Evolutionary conservation across 2,797 vertebrate species (phyloP), one percentile per base, ranked within the genome.

Genomic region (Picus viridis): DNA sequence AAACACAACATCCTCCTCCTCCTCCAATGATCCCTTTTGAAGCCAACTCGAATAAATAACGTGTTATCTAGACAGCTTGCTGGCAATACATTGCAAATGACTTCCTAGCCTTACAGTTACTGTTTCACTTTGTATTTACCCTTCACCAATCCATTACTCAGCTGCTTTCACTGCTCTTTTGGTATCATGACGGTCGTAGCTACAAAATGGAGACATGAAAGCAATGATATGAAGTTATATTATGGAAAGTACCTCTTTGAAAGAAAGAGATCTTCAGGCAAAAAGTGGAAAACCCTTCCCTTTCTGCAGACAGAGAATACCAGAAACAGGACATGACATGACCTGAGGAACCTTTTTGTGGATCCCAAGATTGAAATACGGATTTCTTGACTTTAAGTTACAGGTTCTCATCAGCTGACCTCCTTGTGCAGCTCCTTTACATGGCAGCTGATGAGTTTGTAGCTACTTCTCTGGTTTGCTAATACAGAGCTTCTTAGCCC

Each of bases 361-460:
- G n/a, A 93, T 30, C 6, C 41, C 73, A 22, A 69, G 43, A 82
- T n/a, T 0, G 0, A 70, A 92, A 80, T 15, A 14, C 32, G 18
- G 9, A 45, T 80, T 76, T 86, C 22, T 27, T 43, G 45, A 18
- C 27, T 84, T 53, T 77, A 43, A 34, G 7, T 23, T 32, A 41
- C 2, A 80, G 29, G n/a, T 77, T 63, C 69, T 89, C 59, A 63
- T 32, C 75, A n/a, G 36, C 56, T 3, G 1, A 57, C 9, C 30
- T 59, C 70, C 59, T 72, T 20, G 1, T 2, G 2, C 39, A 41
- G 18, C 14, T 54, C 20, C 9, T 51, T 70, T 57, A 23, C 8
- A 14, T 5, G 47, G 24, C 19, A 68, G 62, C 22, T 67, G 23
- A 59, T 0, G 0, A 12, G 13, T 34, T 68, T 7, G 2, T 7